A percentile compares a stretch with the other conserved stretches of the same genome.
Conservation (phyloP, 2,113 vertebrate genomes). For the human (Homo sapiens) region GRCh38 chr14:69601501-69602000, state of each 20-base stretch:
- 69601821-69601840: not conserved
- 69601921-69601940: not conserved
- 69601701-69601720: not conserved
- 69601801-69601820: not conserved
- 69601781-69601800: not conserved
- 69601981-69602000: not conserved
- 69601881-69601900: not conserved
- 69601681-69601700: not conserved
- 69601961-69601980: not conserved
- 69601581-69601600: not conserved
- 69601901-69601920: not conserved
- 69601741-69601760: not conserved
- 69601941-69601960: not conserved
- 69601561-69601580: not conserved
- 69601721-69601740: too few species aligned
- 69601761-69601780: not conserved
- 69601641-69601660: not conserved
- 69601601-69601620: not conserved
- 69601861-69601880: not conserved
- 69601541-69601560: not conserved
- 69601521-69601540: not conserved
- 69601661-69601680: too few species aligned
- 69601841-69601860: not conserved
- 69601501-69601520: not conserved
- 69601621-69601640: not conserved